Evolutionary conservation across 2,113 vertebrate genomes (phyloP).

Genomic region (Aramus guarauna): DNA sequence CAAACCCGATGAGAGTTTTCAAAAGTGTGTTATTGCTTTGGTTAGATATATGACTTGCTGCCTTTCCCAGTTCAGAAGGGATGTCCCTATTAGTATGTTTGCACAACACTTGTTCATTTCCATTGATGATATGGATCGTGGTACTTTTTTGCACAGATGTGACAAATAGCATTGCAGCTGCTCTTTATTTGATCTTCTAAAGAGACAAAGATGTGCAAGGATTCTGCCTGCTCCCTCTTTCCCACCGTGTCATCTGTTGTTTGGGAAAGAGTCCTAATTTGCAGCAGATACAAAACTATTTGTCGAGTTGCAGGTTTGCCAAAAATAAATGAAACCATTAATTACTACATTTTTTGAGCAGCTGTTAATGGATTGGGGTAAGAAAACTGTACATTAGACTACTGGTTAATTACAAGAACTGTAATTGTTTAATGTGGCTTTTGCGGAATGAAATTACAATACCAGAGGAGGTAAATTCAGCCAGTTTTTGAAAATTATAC

Average conservation of each 20-base stretch:
- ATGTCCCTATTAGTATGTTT: not conserved
- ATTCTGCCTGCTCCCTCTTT: constrained; percentile 51
- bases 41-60: not conserved
- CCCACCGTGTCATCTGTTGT: constrained; percentile 69
- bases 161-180: constrained; percentile 66
- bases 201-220: constrained; percentile 64
- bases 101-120: constrained; percentile 1
- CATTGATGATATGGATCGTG: not conserved
- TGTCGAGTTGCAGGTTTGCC: constrained; percentile 76
- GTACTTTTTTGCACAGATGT: constrained; percentile 51
- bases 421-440: constrained; percentile 63
- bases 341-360: constrained; percentile 80
- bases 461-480: constrained; percentile 42
- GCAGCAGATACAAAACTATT: constrained; percentile 76
- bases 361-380: constrained; percentile 77
- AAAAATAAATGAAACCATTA: constrained; percentile 86
- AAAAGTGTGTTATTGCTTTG: not conserved
- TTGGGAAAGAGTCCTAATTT: constrained; percentile 78
- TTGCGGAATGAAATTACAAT: constrained; percentile 49
- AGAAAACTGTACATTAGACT: constrained; percentile 72
- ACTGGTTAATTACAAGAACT: constrained; percentile 65
- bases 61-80: not conserved
- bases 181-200: constrained; percentile 71
- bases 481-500: constrained; percentile 13
- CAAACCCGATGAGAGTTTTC: not conserved